Evolutionary conservation across 2,888 invertebrate genomes (phyloP).

Genomic region (Chironomus tentans): DNA sequence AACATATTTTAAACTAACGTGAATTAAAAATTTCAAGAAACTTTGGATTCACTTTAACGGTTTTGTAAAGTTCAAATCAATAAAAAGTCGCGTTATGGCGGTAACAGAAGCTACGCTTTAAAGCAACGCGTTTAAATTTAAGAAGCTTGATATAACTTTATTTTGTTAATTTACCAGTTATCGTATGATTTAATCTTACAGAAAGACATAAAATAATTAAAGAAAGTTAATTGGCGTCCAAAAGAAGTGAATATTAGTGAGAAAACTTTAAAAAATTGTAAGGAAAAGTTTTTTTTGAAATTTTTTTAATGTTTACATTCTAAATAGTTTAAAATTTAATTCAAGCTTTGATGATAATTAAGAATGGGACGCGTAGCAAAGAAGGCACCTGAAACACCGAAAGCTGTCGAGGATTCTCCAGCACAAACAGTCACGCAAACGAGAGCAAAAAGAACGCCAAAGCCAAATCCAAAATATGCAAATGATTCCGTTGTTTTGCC

Average conservation of each 20-base stretch:
- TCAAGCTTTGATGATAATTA: not conserved
- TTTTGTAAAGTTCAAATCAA: too few relatives aligned
- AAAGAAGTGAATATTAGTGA: too few relatives aligned
- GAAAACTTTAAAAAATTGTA: not conserved
- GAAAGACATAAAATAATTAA: too few relatives aligned
- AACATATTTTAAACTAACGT: too few relatives aligned
- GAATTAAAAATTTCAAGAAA: not conserved
- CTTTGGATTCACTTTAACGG: not conserved
- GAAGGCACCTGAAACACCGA: constrained; percentile 7
- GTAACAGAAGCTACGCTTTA: too few relatives aligned
- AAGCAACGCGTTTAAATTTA: not conserved
- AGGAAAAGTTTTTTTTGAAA: not conserved
- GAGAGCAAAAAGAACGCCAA: constrained; percentile 39
- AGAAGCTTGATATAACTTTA: not conserved
- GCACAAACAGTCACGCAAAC: constrained; percentile 8
- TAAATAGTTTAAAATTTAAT: not conserved
- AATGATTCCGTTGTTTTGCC: constrained; percentile 39
- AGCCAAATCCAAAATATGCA: constrained; percentile 41
- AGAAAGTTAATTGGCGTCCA: too few relatives aligned
- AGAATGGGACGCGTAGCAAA: constrained; percentile 21
- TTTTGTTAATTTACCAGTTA: too few relatives aligned
- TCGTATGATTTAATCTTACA: too few relatives aligned
- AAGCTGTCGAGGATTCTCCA: constrained; percentile 11
- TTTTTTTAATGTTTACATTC: not conserved
- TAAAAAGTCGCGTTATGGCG: not conserved